phyloP scores from a whole-genome alignment of 2,797 vertebrate genomes.

The Danio choprae region DNA sequence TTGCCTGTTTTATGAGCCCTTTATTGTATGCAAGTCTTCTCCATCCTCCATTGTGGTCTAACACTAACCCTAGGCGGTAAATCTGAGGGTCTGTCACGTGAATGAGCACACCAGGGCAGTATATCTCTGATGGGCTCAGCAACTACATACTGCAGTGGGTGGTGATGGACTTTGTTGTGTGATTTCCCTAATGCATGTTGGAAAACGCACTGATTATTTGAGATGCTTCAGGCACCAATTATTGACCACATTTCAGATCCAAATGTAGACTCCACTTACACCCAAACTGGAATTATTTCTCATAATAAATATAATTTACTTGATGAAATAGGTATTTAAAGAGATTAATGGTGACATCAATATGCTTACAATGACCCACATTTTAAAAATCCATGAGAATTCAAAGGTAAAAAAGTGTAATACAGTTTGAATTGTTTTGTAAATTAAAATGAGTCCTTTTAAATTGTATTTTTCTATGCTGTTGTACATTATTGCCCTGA shows the following conservation, averaged over 20 bases:
- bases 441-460: too few species aligned
- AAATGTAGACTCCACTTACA: background rate
- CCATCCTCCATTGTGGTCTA: slow-evolving; percentile 16
- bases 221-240: background rate
- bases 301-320: too few species aligned
- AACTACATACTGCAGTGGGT: background rate
- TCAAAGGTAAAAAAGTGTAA: too few species aligned
- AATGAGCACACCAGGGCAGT: background rate
- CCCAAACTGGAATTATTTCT: background rate
- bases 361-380: too few species aligned
- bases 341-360: background rate
- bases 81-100: slow-evolving; percentile 19
- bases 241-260: background rate
- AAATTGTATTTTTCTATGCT: too few species aligned
- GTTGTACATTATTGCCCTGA: too few species aligned
- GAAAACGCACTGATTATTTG: background rate
- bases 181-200: background rate
- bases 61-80: slow-evolving; percentile 30
- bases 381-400: too few species aligned
- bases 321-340: background rate
- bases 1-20: slow-evolving; percentile 20
- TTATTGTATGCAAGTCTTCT: background rate
- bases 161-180: background rate
- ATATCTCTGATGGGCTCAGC: background rate
- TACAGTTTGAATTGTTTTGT: too few species aligned